Evolutionary conservation across 2,888 invertebrate species (phyloP).

Genomic region (Agonum fuliginosum): DNA sequence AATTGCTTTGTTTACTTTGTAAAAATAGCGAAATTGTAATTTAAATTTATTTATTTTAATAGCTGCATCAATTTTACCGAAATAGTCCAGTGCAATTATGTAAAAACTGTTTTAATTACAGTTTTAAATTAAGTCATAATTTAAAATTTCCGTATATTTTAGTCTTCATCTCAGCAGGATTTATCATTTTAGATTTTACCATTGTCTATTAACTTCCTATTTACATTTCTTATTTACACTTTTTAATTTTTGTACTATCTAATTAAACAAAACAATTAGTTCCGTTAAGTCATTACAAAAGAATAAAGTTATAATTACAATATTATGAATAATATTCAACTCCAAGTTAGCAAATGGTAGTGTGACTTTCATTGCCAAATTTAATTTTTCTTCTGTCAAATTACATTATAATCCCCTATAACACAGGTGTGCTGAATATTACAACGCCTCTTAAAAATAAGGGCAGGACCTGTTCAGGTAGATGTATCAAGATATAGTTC

Average conservation of each 20-base stretch:
- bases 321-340: slow-evolving; percentile 44
- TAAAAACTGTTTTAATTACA: slow-evolving; percentile 18
- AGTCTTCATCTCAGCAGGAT: slow-evolving; percentile 24
- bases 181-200: slow-evolving; percentile 31
- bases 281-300: slow-evolving; percentile 45
- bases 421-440: slow-evolving; percentile 31
- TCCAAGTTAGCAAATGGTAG: slow-evolving; percentile 14
- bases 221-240: slow-evolving; percentile 52
- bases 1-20: background rate
- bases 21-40: slow-evolving; percentile 7
- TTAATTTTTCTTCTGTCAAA: slow-evolving; percentile 23
- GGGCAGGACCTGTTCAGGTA: slow-evolving; percentile 29
- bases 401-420: slow-evolving; percentile 13
- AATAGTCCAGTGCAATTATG: slow-evolving; percentile 11
- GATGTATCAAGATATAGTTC: slow-evolving; percentile 6
- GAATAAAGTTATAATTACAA: slow-evolving; percentile 46
- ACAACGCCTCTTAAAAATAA: slow-evolving; percentile 1
- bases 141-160: slow-evolving; percentile 6
- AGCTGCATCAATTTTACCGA: slow-evolving; percentile 10
- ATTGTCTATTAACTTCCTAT: slow-evolving; percentile 41
- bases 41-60: slow-evolving; percentile 24
- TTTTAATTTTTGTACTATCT: slow-evolving; percentile 47
- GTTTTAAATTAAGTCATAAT: slow-evolving; percentile 24
- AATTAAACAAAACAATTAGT: slow-evolving; percentile 55
- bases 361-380: slow-evolving; percentile 14